These are phyloP conservation scores for Rhaphigaster nebulosa DNA, from an alignment of 2,888 invertebrate species.

Conservation along the genomic window DNA sequence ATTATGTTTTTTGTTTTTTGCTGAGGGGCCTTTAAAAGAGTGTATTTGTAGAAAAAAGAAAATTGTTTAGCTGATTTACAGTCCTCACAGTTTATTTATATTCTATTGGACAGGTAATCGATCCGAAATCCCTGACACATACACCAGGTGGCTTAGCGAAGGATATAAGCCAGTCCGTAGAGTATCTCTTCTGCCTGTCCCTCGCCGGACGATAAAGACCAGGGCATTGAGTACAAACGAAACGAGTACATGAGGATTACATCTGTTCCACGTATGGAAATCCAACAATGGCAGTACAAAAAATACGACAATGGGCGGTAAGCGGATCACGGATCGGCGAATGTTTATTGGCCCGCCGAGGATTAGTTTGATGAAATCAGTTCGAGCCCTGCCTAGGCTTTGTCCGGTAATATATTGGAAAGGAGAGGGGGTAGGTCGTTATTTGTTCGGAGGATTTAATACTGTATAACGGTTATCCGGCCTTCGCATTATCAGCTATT, in stretches of 20 bases:
- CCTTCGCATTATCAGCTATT: not conserved
- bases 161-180: not conserved
- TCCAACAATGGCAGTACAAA: constrained; percentile 27
- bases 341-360: constrained; percentile 18
- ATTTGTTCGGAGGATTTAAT: not conserved
- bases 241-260: constrained; percentile 40
- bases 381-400: not conserved
- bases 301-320: constrained; percentile 26
- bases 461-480: not conserved
- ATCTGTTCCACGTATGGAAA: constrained; percentile 44
- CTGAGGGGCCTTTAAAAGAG: no score
- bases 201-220: not conserved
- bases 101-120: not conserved
- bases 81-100: not conserved
- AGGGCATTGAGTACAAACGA: not conserved
- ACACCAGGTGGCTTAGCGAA: not conserved
- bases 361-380: constrained; percentile 42
- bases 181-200: not conserved
- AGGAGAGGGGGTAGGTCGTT: not conserved
- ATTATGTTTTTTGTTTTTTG: no score
- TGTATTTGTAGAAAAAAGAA: no score
- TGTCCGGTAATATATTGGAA: not conserved
- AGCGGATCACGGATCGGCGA: constrained; percentile 42
- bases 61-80: no score
- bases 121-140: not conserved